Evolutionary conservation across 2,797 vertebrate genomes (phyloP), one percentile per base, ranked within the genome.

Genomic region (Enteromius mattozi): DNA sequence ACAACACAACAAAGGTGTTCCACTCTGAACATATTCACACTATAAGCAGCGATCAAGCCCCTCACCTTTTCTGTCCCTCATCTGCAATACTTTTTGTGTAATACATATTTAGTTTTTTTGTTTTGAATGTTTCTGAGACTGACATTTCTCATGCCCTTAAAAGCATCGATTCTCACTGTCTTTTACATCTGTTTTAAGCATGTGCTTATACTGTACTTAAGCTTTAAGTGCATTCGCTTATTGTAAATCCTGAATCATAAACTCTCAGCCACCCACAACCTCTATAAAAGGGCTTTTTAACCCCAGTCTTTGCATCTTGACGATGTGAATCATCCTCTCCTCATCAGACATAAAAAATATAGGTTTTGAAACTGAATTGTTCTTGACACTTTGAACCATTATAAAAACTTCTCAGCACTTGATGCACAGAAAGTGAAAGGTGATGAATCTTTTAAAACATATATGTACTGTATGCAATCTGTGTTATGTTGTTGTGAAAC

Each of bases 171-270:
- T 45, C 27, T 78, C 27, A n/a, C 35, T 42, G 65, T 78, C 27
- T 61, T 59, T 42, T 78, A 27, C 75, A 71, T 78, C 65, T 61
- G 27, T 47, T 77, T 84, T 56, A 71, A 78, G 21, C 27, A 70
- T 84, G 49, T 78, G 40, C 75, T 84, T 71, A 84, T 84, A 61
- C 75, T 78, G 75, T 78, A 71, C 82, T 84, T 71, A 78, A 78
- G 75, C 49, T 47, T 83, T 66, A 77, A 83, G 47, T 83, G 61
- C 81, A 83, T 40, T 40, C 6, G 2, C 45, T 14, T 68, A 77
- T 51, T 71, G 82, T 84, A 70, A 84, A 71, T 14, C 66, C 66
- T 70, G 75, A 69, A 71, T 74, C 37, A 74, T 71, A 84, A 69
- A 78, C 51, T 78, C 66, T 71, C 14, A 84, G 42, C 82, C 82